phyloP scores from a whole-genome alignment of 2,113 vertebrate species.

The Microtus richardsoni region DNA sequence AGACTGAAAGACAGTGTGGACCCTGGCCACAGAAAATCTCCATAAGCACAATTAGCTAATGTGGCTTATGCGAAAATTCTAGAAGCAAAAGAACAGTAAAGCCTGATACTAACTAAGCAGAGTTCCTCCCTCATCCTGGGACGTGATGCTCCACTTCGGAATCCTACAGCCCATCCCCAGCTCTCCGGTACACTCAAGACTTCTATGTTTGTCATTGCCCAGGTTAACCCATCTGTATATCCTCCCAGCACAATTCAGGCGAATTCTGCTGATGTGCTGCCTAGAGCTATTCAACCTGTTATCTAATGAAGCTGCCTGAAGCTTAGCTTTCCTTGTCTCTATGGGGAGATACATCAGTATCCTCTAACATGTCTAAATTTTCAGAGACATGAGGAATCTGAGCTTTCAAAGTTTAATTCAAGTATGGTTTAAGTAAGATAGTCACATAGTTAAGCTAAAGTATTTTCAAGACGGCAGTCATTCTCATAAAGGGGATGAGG shows the following conservation, averaged over 20 bases:
- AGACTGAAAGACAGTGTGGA: background rate
- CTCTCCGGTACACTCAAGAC: background rate
- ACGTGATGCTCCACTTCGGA: fast-evolving
- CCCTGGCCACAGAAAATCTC: background rate
- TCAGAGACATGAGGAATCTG: background rate
- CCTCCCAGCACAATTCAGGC: background rate
- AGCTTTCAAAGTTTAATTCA: background rate
- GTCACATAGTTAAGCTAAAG: background rate
- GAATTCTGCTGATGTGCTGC: background rate
- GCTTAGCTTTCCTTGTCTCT: background rate
- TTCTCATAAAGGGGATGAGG: slow-evolving; percentile 46
- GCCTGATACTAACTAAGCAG: background rate
- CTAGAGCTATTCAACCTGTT: background rate
- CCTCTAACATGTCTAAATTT: background rate
- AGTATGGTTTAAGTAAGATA: slow-evolving; percentile 1
- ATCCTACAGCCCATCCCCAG: no score
- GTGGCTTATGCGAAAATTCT: background rate
- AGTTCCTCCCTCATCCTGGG: background rate
- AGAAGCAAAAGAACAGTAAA: background rate
- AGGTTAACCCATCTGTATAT: background rate
- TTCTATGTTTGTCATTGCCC: background rate
- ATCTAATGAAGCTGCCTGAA: background rate
- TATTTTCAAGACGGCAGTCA: slow-evolving; percentile 38
- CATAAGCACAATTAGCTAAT: background rate
- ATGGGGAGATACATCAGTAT: background rate